Base-by-base conservation (phyloP, 2,113 vertebrate species). In the Gallinago jamesoni region DNA sequence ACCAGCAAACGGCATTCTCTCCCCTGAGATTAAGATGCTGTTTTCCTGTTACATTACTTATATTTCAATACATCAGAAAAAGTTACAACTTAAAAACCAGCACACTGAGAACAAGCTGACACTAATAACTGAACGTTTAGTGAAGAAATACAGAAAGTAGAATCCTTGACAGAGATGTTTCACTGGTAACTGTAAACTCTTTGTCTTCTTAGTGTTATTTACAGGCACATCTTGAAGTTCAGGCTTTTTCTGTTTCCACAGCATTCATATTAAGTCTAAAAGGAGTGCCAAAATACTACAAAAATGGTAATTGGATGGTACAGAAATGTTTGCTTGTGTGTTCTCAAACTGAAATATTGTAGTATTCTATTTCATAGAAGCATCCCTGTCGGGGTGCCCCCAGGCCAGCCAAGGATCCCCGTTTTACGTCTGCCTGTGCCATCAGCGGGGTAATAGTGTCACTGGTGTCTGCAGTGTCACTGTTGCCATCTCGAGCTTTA, bases 361-460 rank as follows among this genome's bases (percentile, higher is more conserved):
- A 31, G 39, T 66, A 3, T 31, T 41, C 39, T 21, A 9, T 53
- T 59, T 72, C 1, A 2, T 23, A 30, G 59, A 31, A 63, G 14
- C 48, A 37, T 22, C 84, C 7, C 28, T 59, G 39, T 31, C 15
- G 37, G 27, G 43, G n/a, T 52, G 33, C 24, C 45, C 6, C 0
- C 2, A 23, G 47, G 10, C 33, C 39, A 48, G 72, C 50, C 22
- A 9, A 37, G 73, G 28, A 35, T 87, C 64, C 60, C 12, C 24
- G 28, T 31, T 21, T 48, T 12, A 1, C 53, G 27, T 53, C 60
- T n/a, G 10, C 2, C 15, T 50, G 0, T 23, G 39, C 7, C 25
- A 39, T 23, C 62, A 37, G 30, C 3, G 33, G 33, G n/a, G 45
- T 9, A 72, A 7, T 4, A 43, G 31, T 43, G 27, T 59, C 45